Evolutionary conservation across 64 coral and sea anemone genomes (phyloP).

Genomic region (Montipora capricornis): DNA sequence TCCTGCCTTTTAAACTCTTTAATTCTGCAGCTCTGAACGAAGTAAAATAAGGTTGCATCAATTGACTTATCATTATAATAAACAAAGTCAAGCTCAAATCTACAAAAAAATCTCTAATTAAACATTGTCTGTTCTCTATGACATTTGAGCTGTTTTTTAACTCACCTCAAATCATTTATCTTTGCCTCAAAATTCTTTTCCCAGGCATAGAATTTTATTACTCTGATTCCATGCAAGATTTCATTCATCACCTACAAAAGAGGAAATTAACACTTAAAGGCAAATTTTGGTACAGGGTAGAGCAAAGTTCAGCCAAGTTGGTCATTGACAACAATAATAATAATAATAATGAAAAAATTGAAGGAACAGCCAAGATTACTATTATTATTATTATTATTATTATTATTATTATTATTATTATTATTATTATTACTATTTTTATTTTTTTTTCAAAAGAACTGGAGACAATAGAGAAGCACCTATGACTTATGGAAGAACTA

Average conservation of each 20-base stretch:
- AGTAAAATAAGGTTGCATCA: background rate
- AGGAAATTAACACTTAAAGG: background rate
- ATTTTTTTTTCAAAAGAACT: too few relatives aligned
- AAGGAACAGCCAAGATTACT: too few relatives aligned
- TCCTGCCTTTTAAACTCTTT: constrained; percentile 95
- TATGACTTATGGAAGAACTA: too few relatives aligned
- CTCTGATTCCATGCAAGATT: constrained; percentile 96
- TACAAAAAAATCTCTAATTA: background rate
- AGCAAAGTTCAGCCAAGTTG: too few relatives aligned
- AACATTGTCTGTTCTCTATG: background rate
- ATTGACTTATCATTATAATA: too few relatives aligned
- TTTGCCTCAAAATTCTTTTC: constrained; percentile 93
- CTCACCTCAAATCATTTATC: constrained; percentile 85
- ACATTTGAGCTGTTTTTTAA: background rate
- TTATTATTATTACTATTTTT: too few relatives aligned
- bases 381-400: too few relatives aligned
- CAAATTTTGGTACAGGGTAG: too few relatives aligned
- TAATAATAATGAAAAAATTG: too few relatives aligned
- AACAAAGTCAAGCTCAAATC: background rate
- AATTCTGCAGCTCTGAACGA: constrained; percentile 80
- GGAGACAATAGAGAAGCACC: too few relatives aligned
- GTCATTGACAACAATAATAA: too few relatives aligned
- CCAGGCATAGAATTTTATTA: constrained; percentile 99
- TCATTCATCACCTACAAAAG: constrained; percentile 92
- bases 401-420: too few relatives aligned